phyloP scores from a whole-genome alignment of 2,113 vertebrate species.

The Manacus vitellinus region DNA sequence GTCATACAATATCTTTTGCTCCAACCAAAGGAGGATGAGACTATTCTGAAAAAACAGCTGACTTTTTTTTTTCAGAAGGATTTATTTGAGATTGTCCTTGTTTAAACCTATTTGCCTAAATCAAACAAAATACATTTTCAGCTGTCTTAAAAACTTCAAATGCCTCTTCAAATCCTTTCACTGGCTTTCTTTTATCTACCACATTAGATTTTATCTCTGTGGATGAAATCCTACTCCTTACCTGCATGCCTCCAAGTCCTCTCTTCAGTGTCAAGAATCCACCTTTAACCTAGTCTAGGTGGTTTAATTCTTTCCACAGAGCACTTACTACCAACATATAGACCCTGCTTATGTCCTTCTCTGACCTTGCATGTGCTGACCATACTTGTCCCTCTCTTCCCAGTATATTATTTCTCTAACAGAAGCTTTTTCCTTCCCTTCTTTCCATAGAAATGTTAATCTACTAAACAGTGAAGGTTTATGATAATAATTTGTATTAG shows the following conservation, averaged over 20 bases:
- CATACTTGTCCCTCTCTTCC: not conserved
- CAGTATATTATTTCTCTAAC: not conserved
- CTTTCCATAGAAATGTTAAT: not conserved
- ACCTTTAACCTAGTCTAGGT: not conserved
- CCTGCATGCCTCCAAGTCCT: not conserved
- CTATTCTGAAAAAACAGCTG: not conserved
- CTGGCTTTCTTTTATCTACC: not conserved
- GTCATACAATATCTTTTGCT: not conserved
- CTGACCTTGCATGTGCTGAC: not conserved
- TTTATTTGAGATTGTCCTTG: not conserved
- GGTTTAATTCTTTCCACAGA: not conserved
- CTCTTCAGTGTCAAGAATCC: not conserved
- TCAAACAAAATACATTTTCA: not conserved
- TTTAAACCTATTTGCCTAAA: not conserved
- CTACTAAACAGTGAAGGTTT: not conserved
- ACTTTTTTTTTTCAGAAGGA: not conserved
- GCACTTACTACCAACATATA: rapidly evolving
- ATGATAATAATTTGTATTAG: not conserved
- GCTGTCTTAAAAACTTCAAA: not conserved
- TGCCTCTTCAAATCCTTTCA: not conserved
- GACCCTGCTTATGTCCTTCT: not conserved
- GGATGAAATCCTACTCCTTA: not conserved
- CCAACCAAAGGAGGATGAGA: not conserved
- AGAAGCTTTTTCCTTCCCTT: not conserved
- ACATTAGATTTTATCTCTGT: not conserved